Conservation (phyloP, 2,888 invertebrate species). For the Cryptocephalus moraei region DNA sequence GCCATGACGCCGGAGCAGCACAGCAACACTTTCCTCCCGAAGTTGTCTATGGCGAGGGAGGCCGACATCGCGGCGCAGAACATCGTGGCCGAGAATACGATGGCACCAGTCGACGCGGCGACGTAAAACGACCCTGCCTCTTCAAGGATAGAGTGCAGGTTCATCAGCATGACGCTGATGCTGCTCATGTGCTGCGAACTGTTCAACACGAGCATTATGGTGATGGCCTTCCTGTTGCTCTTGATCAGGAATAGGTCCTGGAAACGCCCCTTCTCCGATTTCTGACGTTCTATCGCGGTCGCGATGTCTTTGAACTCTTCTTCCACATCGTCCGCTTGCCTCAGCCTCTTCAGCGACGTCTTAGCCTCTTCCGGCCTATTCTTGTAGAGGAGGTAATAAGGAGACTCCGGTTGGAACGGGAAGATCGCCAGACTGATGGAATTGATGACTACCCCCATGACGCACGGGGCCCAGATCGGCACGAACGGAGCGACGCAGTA, state of each 20-base stretch:
- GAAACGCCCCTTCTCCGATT: constrained; percentile 29
- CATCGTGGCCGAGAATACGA: constrained; percentile 34
- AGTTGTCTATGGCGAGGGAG: constrained; percentile 32
- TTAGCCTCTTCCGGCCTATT: constrained; percentile 28
- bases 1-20: constrained; percentile 30
- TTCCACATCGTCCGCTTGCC: constrained; percentile 27
- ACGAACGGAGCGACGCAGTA: constrained; percentile 31
- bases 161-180: constrained; percentile 37
- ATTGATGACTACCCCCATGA: constrained; percentile 21
- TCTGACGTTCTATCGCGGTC: constrained; percentile 30
- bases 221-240: constrained; percentile 33
- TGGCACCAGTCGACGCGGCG: constrained; percentile 28
- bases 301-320: constrained; percentile 32
- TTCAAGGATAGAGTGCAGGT: constrained; percentile 32
- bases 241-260: constrained; percentile 31
- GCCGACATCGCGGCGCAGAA: constrained; percentile 29
- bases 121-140: constrained; percentile 31
- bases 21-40: constrained; percentile 31
- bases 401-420: constrained; percentile 36
- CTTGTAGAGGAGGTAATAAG: constrained; percentile 32
- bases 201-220: constrained; percentile 35
- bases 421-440: constrained; percentile 28
- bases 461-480: constrained; percentile 24
- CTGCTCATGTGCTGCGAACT: constrained; percentile 36
- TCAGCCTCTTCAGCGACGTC: constrained; percentile 25